A percentile compares a stretch with the other conserved stretches of the same genome.
These are phyloP conservation scores for Clarias batrachus DNA, from an alignment of 2,113 vertebrate genomes.

Conservation along the genomic window DNA sequence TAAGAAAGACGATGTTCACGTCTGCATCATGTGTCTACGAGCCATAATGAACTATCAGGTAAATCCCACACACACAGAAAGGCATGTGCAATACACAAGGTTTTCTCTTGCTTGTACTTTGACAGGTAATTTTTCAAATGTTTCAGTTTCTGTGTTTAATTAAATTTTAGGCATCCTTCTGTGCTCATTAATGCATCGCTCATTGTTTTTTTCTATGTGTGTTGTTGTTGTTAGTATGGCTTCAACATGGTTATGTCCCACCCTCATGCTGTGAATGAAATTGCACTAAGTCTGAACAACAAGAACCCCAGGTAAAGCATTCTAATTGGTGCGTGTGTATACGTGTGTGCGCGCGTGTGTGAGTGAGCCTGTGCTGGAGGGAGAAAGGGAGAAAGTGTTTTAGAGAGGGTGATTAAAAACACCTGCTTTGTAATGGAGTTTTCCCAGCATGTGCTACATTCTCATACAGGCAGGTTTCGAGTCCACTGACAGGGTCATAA, in stretches of 20 bases:
- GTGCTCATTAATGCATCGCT: constrained; percentile 40
- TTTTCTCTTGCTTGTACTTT: constrained; percentile 21
- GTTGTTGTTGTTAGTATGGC: constrained; percentile 79
- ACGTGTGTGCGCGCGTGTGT: constrained; percentile 19
- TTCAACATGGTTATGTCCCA: constrained; percentile 99
- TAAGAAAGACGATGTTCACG: constrained; percentile 96
- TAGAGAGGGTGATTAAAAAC: not conserved
- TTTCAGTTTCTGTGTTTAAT: constrained; percentile 42
- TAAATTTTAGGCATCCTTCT: constrained; percentile 25
- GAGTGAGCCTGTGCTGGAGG: not conserved
- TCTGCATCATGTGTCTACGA: constrained; percentile 94
- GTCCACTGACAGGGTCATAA: constrained; percentile 38
- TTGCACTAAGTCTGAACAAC: constrained; percentile 97
- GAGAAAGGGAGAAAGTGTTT: constrained; percentile 12
- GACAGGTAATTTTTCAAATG: constrained; percentile 35
- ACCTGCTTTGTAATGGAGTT: constrained; percentile 27
- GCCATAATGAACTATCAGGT: constrained; percentile 99
- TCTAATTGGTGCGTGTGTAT: constrained; percentile 27
- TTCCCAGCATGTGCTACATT: constrained; percentile 38
- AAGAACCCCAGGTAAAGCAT: constrained; percentile 87
- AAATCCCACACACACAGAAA: constrained; percentile 9
- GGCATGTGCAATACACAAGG: constrained; percentile 15
- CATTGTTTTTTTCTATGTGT: constrained; percentile 44
- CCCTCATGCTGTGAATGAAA: constrained; percentile 95
- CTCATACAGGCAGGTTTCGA: constrained; percentile 36